Evolutionary conservation across 1,140 invertebrate genomes (phyloP).

Genomic region (Drosophila parvula): DNA sequence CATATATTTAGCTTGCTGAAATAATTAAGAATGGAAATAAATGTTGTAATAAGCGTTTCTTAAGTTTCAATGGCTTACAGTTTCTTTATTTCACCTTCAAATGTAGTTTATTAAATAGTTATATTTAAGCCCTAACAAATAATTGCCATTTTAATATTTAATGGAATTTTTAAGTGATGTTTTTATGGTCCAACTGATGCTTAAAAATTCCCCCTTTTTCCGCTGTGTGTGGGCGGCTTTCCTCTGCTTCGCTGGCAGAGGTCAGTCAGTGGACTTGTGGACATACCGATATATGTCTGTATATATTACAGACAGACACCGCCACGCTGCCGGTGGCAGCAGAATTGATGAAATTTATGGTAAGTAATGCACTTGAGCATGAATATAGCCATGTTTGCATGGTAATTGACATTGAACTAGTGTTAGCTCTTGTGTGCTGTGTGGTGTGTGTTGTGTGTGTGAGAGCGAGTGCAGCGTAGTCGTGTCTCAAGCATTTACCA

Average conservation of each 20-base stretch:
- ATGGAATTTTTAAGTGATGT: neutral
- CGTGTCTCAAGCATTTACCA: constrained; percentile 54
- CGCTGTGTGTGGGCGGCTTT: neutral
- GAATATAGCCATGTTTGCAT: constrained; percentile 56
- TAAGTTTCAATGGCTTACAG: too few relatives aligned
- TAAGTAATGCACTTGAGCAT: constrained; percentile 63
- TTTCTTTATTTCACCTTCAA: too few relatives aligned
- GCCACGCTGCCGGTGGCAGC: neutral
- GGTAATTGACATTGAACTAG: constrained; percentile 76
- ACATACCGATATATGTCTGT: neutral
- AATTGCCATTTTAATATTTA: neutral
- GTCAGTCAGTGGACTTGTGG: too few relatives aligned
- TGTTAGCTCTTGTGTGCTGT: constrained; percentile 9
- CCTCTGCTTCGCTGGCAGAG: constrained; percentile 23
- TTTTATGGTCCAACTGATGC: neutral
- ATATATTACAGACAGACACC: neutral
- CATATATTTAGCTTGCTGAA: too few relatives aligned
- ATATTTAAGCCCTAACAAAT: too few relatives aligned
- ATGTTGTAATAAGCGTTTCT: too few relatives aligned
- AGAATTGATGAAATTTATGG: constrained; percentile 55
- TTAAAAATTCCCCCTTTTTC: neutral
- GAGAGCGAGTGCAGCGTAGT: constrained; percentile 18
- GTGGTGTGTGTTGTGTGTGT: neutral
- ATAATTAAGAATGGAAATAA: too few relatives aligned
- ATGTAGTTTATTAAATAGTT: too few relatives aligned